These are phyloP conservation scores for Brienomyrus longianalis DNA, from an alignment of 2,113 vertebrate species.

Conservation along the genomic window DNA sequence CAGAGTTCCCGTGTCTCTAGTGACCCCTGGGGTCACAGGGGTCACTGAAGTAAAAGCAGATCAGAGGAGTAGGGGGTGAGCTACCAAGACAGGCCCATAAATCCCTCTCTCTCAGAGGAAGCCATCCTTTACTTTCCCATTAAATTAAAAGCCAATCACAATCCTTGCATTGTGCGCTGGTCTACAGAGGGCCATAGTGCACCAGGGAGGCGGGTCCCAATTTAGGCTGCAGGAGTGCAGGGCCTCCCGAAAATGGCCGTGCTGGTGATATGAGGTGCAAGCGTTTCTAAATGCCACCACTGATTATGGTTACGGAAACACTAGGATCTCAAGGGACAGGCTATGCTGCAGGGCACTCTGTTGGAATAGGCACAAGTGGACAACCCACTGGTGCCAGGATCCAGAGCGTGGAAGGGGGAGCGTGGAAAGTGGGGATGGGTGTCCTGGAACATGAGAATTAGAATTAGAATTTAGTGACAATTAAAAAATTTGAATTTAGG, in stretches of 20 bases:
- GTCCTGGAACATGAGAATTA: neutral
- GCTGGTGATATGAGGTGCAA: neutral
- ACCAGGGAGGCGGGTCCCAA: conserved; percentile 29
- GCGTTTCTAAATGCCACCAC: neutral
- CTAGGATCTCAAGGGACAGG: neutral
- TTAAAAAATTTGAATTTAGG: too few relatives aligned
- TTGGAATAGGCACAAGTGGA: neutral
- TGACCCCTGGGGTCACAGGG: conserved; percentile 56
- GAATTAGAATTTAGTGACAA: too few relatives aligned
- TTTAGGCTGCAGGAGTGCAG: conserved; percentile 30
- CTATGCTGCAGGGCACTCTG: neutral
- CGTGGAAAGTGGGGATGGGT: neutral
- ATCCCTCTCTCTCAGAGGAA: conserved; percentile 58
- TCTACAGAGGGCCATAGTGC: conserved; percentile 34
- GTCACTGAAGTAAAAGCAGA: conserved; percentile 60
- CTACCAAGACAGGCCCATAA: conserved; percentile 56
- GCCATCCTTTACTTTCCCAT: conserved; percentile 52
- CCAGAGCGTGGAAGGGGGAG: neutral
- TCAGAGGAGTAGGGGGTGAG: conserved; percentile 58
- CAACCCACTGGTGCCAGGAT: neutral
- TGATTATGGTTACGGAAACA: neutral
- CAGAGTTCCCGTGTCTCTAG: conserved; percentile 55
- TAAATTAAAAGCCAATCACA: conserved; percentile 62
- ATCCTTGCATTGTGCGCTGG: conserved; percentile 48
- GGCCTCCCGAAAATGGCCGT: neutral